phyloP scores from a whole-genome alignment of 2,797 vertebrate genomes.

The Alosa sapidissima region DNA sequence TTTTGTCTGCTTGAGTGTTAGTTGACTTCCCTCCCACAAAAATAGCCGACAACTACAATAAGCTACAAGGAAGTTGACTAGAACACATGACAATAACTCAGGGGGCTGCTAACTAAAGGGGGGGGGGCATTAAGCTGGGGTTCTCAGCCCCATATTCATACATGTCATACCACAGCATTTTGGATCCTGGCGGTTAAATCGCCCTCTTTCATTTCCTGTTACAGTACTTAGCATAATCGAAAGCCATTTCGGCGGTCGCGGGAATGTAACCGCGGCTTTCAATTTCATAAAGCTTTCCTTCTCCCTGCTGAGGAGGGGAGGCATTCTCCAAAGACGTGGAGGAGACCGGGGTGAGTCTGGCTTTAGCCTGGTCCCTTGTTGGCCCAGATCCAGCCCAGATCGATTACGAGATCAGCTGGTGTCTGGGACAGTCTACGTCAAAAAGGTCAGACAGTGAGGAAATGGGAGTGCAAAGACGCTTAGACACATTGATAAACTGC shows the following conservation, averaged over 20 bases:
- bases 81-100: slow-evolving; percentile 44
- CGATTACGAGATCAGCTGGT: background rate
- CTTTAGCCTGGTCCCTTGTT: background rate
- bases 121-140: slow-evolving; percentile 2
- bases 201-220: slow-evolving; percentile 19
- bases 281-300: slow-evolving; percentile 10
- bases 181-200: slow-evolving; percentile 12
- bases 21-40: slow-evolving; percentile 36
- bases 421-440: background rate
- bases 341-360: background rate
- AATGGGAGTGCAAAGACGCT: background rate
- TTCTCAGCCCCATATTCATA: slow-evolving; percentile 29
- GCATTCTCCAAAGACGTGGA: background rate
- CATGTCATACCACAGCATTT: slow-evolving; percentile 26
- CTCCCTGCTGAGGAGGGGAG: background rate
- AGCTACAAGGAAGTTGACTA: slow-evolving; percentile 43
- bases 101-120: slow-evolving; percentile 39
- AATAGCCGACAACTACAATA: slow-evolving; percentile 35
- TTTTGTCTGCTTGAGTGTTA: slow-evolving; percentile 50
- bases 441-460: background rate
- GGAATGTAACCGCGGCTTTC: slow-evolving; percentile 2
- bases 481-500: background rate
- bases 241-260: slow-evolving; percentile 2
- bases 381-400: background rate
- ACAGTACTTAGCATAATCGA: slow-evolving; percentile 22